Conservation (phyloP, 2,113 vertebrate genomes). For the Onychostruthus taczanowskii region DNA sequence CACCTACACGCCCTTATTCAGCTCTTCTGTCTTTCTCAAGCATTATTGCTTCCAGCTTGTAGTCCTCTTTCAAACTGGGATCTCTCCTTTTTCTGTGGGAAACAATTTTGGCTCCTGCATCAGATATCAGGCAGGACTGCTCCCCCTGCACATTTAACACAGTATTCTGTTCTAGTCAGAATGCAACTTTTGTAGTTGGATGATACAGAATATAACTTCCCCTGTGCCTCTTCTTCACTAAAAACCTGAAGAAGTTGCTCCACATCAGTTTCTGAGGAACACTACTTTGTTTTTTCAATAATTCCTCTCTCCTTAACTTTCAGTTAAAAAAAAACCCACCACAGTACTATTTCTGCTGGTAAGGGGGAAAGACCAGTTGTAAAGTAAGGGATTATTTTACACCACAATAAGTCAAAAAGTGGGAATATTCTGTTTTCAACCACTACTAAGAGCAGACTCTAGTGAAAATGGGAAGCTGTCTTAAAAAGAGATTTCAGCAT, state of each 20-base stretch:
- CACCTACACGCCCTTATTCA: not conserved
- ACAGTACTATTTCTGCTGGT: not conserved
- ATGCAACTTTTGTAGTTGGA: not conserved
- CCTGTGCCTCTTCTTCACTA: not conserved
- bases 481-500: not conserved
- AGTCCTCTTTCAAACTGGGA: not conserved
- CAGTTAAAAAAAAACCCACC: not conserved
- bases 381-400: not conserved
- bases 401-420: not conserved
- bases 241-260: not conserved
- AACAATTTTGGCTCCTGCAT: slow-evolving; percentile 15
- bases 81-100: not conserved
- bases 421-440: not conserved
- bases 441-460: not conserved
- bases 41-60: not conserved
- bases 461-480: not conserved
- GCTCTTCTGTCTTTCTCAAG: not conserved
- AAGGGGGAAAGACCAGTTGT: not conserved
- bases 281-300: not conserved
- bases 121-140: slow-evolving; percentile 41
- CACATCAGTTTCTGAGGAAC: not conserved
- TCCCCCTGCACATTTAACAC: slow-evolving; percentile 25
- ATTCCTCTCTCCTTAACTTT: not conserved
- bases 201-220: not conserved
- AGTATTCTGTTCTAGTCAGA: slow-evolving; percentile 2